phyloP scores from a whole-genome alignment of 2,113 vertebrate genomes.

The Ptilorrhoa leucosticta region DNA sequence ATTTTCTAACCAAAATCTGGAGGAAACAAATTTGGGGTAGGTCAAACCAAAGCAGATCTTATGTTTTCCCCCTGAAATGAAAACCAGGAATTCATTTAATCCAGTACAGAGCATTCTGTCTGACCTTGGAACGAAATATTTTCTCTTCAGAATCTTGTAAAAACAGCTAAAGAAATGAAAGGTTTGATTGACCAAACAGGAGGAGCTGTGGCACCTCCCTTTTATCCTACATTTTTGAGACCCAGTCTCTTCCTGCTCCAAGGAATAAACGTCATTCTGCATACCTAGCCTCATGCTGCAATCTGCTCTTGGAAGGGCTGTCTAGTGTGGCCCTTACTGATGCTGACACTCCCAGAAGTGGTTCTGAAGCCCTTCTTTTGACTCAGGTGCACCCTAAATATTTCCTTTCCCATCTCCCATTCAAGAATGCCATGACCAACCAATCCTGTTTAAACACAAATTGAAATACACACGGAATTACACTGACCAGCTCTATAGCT shows the following conservation, averaged over 20 bases:
- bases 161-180: neutral
- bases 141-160: neutral
- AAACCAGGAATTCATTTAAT: neutral
- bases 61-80: neutral
- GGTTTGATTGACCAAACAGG: neutral
- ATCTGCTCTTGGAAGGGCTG: neutral
- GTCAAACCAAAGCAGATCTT: neutral
- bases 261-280: neutral
- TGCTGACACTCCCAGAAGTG: neutral
- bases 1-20: neutral
- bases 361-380: neutral
- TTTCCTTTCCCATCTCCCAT: neutral
- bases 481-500: neutral
- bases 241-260: neutral
- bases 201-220: neutral
- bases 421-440: neutral
- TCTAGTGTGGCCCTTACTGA: neutral
- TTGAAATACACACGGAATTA: neutral
- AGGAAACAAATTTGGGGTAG: neutral
- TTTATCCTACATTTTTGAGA: neutral
- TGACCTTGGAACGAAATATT: neutral
- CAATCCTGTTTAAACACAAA: neutral
- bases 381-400: neutral
- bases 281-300: neutral
- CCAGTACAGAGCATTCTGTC: neutral